phyloP scores from a whole-genome alignment of 2,113 vertebrate species.

The Haliaeetus leucogaster region DNA sequence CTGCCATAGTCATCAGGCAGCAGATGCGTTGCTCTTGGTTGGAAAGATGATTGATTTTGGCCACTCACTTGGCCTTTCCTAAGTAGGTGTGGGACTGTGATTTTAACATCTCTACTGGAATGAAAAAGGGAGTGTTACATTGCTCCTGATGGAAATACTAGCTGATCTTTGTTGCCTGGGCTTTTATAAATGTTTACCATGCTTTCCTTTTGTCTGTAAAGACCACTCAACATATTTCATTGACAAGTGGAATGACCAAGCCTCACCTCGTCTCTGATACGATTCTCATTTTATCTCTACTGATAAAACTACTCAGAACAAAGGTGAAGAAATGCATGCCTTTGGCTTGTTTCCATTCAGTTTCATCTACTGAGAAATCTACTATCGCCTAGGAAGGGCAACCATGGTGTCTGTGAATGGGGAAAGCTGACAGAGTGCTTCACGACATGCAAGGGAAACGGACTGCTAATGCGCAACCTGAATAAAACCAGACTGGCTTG shows the following conservation, averaged over 20 bases:
- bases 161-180: background rate
- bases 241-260: background rate
- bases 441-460: background rate
- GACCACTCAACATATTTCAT: background rate
- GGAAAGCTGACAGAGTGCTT: background rate
- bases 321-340: background rate
- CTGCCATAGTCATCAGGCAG: background rate
- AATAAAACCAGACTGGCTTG: background rate
- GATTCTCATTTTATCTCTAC: background rate
- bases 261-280: background rate
- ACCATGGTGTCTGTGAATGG: accelerated
- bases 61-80: background rate
- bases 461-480: background rate
- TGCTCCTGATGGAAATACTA: background rate
- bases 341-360: background rate
- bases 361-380: background rate
- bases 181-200: background rate
- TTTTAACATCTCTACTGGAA: background rate
- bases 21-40: background rate
- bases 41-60: background rate
- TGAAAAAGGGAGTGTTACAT: background rate
- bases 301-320: background rate
- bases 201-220: background rate
- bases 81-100: background rate
- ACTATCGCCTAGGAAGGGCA: background rate